phyloP scores from a whole-genome alignment of 2,888 invertebrate genomes.

The Glyphotaelius pellucidus region DNA sequence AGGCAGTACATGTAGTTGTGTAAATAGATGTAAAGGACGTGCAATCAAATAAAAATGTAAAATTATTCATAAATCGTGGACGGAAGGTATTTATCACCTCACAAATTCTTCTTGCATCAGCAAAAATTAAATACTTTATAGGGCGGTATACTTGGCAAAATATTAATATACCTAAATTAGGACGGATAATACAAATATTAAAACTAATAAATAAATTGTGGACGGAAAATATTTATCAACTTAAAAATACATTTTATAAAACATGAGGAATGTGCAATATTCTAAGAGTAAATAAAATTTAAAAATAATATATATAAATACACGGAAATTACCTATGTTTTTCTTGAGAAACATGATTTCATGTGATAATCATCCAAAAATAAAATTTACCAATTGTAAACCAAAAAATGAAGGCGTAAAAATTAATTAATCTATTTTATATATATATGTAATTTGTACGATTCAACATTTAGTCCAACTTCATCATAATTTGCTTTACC shows the following conservation, averaged over 20 bases:
- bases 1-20: too few species aligned
- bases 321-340: background rate
- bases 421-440: background rate
- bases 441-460: background rate
- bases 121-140: background rate
- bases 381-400: background rate
- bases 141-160: background rate
- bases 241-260: background rate
- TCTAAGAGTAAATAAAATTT: background rate
- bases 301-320: background rate
- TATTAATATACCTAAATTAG: background rate
- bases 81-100: background rate
- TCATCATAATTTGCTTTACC: background rate
- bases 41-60: background rate
- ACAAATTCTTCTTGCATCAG: background rate
- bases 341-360: background rate
- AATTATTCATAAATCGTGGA: background rate
- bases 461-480: background rate
- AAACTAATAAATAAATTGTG: background rate
- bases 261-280: background rate
- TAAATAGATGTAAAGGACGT: background rate
- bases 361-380: background rate
- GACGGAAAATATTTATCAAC: background rate
- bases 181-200: background rate
- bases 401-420: background rate